Percentiles rank a stretch among this genome's conserved stretches.
These are phyloP conservation scores for Gymnoscopelus braueri DNA, from an alignment of 2,797 vertebrate genomes.

Conservation along the genomic window DNA sequence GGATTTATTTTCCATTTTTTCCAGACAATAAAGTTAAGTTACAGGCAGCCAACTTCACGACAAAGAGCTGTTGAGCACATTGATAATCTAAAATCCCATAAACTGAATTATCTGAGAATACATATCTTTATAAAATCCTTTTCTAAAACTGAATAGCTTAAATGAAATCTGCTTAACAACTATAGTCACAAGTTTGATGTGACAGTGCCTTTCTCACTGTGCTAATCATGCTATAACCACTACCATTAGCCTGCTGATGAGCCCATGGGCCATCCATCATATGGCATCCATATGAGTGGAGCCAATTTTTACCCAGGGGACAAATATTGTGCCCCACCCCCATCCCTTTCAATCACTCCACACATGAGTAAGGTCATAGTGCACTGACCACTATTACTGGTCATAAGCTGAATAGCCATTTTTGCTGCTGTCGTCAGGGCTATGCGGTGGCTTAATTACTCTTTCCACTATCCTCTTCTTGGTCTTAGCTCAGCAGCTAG, in stretches of 20 bases:
- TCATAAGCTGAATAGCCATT: conserved; percentile 71
- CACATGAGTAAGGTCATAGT: conserved; percentile 73
- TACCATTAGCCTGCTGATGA: conserved; percentile 32
- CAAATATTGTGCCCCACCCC: conserved; percentile 57
- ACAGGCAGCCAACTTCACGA: too few relatives aligned
- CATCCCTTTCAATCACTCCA: conserved; percentile 63
- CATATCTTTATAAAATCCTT: not conserved
- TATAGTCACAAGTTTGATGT: not conserved
- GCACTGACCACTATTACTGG: conserved; percentile 79
- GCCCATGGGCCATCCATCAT: conserved; percentile 34
- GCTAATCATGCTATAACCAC: conserved; percentile 23
- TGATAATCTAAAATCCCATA: not conserved
- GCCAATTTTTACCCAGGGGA: conserved; percentile 52
- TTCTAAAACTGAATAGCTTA: not conserved
- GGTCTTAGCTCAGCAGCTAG: conserved; percentile 67
- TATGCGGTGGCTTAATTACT: conserved; percentile 72
- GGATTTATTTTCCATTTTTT: too few relatives aligned
- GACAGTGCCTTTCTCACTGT: not conserved
- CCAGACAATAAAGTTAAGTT: too few relatives aligned
- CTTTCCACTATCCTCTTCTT: conserved; percentile 50
- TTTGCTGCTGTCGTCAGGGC: conserved; percentile 75
- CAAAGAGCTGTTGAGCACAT: too few relatives aligned
- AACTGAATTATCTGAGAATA: not conserved
- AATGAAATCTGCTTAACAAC: not conserved
- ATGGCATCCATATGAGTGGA: conserved; percentile 37